Evolutionary conservation across 2,888 invertebrate species (phyloP), one percentile per base, ranked within the genome.

Genomic region (Macaria liturata): DNA sequence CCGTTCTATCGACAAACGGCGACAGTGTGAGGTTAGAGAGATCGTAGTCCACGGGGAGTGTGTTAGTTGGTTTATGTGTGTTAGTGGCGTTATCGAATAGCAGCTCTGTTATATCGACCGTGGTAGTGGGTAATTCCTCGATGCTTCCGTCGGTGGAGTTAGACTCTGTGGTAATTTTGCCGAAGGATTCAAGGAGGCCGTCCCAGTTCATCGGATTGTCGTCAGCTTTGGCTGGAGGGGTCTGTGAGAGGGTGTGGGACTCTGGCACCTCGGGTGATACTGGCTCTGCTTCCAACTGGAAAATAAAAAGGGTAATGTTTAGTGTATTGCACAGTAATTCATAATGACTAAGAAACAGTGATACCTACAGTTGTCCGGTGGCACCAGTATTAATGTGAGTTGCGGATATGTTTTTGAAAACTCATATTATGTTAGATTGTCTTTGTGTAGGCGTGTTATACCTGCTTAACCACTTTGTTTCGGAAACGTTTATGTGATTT

Each of bases 131-230:
- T 9, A 89, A 81, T 54, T 89, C 84, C 60, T 89, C 88, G 56
- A 89, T 69, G 61, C 88, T 89, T 49, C 81, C 84, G 43, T 88
- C 87, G 0, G 84, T 84, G 0, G 91, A 89, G 60, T 87, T 88
- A 0, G 88, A 91, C 62, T 90, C 90, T 8, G 91, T 91, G 0
- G 86, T 90, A 49, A 91, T 86, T 72, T 76, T 82, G 4, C 88
- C 88, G 57, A 91, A 91, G 2, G 91, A 91, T 71, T 91, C 91
- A 4, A 91, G 76, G 0, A 91, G 83, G 4, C 83, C 83, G 45
- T 91, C 89, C 91, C 91, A 91, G 66, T 85, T 89, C 87, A 88
- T 88, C 9, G 75, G 59, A 39, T 88, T 87, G 61, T 66, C 31
- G 61, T 52, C 7, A 48, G 53, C 72, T 66, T 73, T 82, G 9